These are phyloP conservation scores for Sphinx pinastri DNA, from an alignment of 2,888 invertebrate species.

Conservation along the genomic window DNA sequence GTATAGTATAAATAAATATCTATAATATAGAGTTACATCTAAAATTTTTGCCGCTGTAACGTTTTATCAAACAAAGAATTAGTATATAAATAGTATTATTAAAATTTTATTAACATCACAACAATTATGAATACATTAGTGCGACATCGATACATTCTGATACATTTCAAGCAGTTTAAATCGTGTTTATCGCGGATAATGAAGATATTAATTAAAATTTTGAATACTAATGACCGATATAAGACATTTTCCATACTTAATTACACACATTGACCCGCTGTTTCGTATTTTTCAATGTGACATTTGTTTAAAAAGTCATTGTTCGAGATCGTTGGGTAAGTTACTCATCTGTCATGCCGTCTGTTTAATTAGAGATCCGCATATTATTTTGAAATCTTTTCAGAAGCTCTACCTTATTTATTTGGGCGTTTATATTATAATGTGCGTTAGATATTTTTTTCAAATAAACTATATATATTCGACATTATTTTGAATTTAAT, in stretches of 20 bases:
- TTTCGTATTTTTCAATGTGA: constrained; percentile 46
- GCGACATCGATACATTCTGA: not conserved
- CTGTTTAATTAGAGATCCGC: constrained; percentile 16
- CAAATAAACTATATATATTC: no score
- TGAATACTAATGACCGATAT: constrained; percentile 23
- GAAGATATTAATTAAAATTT: constrained; percentile 23
- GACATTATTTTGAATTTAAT: no score
- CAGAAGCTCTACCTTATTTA: not conserved
- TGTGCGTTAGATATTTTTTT: no score
- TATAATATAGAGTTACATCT: not conserved
- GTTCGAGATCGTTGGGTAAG: constrained; percentile 1
- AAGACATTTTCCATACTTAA: constrained; percentile 30
- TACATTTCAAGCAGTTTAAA: not conserved
- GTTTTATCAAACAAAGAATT: not conserved
- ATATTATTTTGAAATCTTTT: not conserved
- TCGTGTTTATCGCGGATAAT: constrained; percentile 14
- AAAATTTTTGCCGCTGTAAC: not conserved
- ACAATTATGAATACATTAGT: constrained; percentile 8
- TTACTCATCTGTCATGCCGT: constrained; percentile 5
- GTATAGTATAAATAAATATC: not conserved
- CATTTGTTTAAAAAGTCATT: constrained; percentile 45
- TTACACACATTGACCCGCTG: constrained; percentile 23
- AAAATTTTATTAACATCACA: not conserved
- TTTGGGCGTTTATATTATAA: not conserved
- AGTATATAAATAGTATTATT: not conserved